Conservation (phyloP, 2,113 vertebrate species). For the Anarrhichthys ocellatus region DNA sequence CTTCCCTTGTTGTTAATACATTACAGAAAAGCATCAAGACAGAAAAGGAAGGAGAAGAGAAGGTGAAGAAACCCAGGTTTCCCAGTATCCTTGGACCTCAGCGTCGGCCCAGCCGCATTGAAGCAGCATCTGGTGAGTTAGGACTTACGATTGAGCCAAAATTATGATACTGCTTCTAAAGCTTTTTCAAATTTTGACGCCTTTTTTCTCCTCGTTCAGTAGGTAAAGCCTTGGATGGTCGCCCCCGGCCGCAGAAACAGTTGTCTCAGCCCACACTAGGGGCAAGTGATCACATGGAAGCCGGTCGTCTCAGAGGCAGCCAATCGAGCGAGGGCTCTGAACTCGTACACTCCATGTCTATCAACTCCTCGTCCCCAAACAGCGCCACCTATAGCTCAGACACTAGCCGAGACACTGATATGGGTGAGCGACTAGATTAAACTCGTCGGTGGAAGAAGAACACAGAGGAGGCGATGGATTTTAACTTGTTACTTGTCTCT, state of each 20-base stretch:
- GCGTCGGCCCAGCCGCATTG: constrained; percentile 89
- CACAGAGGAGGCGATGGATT: neutral
- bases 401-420: constrained; percentile 78
- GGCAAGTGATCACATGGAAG: constrained; percentile 87
- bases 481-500: neutral
- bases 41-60: constrained; percentile 95
- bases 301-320: constrained; percentile 84
- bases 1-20: neutral
- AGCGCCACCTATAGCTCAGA: constrained; percentile 82
- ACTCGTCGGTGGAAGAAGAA: neutral
- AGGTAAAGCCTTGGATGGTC: constrained; percentile 88
- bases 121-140: constrained; percentile 88
- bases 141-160: neutral
- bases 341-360: constrained; percentile 73
- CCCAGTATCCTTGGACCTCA: constrained; percentile 92
- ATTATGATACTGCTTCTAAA: neutral
- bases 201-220: constrained; percentile 72
- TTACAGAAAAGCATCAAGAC: constrained; percentile 93
- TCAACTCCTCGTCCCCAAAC: constrained; percentile 80
- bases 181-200: neutral
- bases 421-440: constrained; percentile 58
- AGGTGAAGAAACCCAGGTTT: constrained; percentile 92
- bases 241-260: constrained; percentile 90
- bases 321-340: constrained; percentile 88
- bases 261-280: constrained; percentile 84